Base-by-base conservation (phyloP, 2,888 invertebrate genomes). In the Bruchidius siliquastri region DNA sequence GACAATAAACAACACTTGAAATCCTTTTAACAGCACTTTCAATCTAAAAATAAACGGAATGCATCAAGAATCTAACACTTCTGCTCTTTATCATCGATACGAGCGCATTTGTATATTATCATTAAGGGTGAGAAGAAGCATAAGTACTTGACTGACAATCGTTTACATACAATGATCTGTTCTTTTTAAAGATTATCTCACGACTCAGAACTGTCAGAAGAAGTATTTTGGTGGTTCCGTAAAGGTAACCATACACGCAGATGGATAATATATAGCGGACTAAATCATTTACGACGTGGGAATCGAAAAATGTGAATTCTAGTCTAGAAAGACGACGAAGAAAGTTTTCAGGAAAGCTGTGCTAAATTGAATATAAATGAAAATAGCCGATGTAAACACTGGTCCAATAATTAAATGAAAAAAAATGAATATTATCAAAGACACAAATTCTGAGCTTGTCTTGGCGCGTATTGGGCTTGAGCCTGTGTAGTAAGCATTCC, bases 31-130 rank as follows among this genome's bases (percentile, higher is more conserved):
- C 3, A n/a, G n/a, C n/a, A 49, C 6, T 49, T 13, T 49, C 1
- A 49, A 49, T 13, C 0, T 49, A 49, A 49, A 49, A 49, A 49
- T 49, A 49, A 49, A 49, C 13, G 49, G 18, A 49, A 8, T 49
- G 49, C 49, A 8, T 49, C 18, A 49, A 49, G 49, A 49, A 13
- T 1, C 18, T 49, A 4, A 49, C 49, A 49, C 49, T 49, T 13
- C 49, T 49, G 49, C 49, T 8, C 13, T 49, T 49, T 49, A 13
- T 49, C 49, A 49, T 49, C 49, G 49, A 49, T 13, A 18, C 49
- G 49, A 49, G 13, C 18, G 49, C 49, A 30, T 70, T 22, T 68
- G 69, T 68, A 68, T 68, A 68, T 68, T 68, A 49, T 49, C 49
- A 13, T 49, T 49, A 1, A 49, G 49, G 49, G 49, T 49, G 49